Conservation (phyloP, 2,888 invertebrate genomes). For the Galeruca laticollis region DNA sequence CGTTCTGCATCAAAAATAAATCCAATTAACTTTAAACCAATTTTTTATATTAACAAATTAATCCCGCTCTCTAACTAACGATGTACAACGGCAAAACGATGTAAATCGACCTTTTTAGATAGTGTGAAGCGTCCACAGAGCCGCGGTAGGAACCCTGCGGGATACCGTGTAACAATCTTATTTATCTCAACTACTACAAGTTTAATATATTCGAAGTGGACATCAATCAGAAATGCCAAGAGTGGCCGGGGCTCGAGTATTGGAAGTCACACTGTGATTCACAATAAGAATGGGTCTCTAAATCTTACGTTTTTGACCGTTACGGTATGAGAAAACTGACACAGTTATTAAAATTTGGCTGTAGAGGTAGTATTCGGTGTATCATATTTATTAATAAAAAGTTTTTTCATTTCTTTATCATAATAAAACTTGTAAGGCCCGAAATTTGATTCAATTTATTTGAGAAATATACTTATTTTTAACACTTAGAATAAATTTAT, state of each 20-base stretch:
- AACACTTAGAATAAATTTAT: too few species aligned
- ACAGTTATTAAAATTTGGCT: slow-evolving; percentile 44
- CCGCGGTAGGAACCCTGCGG: slow-evolving; percentile 61
- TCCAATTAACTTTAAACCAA: slow-evolving; percentile 5
- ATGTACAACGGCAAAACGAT: slow-evolving; percentile 10
- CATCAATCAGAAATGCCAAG: slow-evolving; percentile 54
- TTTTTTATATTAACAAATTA: slow-evolving; percentile 19
- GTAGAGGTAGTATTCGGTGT: slow-evolving; percentile 11
- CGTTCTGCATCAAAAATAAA: neutral
- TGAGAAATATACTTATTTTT: too few species aligned
- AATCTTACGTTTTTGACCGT: slow-evolving; percentile 45
- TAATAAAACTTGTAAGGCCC: neutral
- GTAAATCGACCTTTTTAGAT: slow-evolving; percentile 55
- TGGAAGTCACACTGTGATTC: slow-evolving; percentile 53
- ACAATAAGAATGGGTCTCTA: slow-evolving; percentile 52
- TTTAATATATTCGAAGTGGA: slow-evolving; percentile 58
- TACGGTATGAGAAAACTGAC: slow-evolving; percentile 37
- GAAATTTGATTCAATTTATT: neutral
- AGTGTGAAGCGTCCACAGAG: slow-evolving; percentile 64
- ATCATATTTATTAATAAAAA: slow-evolving; percentile 11
- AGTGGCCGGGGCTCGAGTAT: slow-evolving; percentile 42
- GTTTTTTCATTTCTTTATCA: neutral
- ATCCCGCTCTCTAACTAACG: slow-evolving; percentile 11
- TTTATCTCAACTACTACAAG: slow-evolving; percentile 63
- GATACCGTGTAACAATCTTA: slow-evolving; percentile 65